These are phyloP conservation scores for Chaenocephalus aceratus DNA, from an alignment of 2,113 vertebrate genomes.

Conservation along the genomic window DNA sequence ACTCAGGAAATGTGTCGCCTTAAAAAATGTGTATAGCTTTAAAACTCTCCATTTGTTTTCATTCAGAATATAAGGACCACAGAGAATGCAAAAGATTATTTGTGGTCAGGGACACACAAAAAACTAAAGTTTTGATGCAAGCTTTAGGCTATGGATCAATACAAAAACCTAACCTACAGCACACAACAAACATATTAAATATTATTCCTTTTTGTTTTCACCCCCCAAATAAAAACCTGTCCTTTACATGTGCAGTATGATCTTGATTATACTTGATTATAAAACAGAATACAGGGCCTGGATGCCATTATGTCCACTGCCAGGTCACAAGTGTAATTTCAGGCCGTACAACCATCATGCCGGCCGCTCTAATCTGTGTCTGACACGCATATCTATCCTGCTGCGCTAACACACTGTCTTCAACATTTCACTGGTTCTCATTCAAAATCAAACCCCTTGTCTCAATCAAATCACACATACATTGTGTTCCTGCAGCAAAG, in stretches of 20 bases:
- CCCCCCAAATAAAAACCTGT: neutral
- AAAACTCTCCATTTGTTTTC: neutral
- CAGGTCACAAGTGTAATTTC: slow-evolving; percentile 21
- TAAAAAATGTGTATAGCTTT: slow-evolving; percentile 5
- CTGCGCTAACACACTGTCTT: slow-evolving; percentile 14
- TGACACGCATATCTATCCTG: slow-evolving; percentile 3
- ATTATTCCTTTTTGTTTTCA: neutral
- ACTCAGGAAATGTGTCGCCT: slow-evolving; percentile 13
- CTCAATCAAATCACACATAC: slow-evolving; percentile 29
- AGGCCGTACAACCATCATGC: neutral
- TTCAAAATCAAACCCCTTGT: slow-evolving; percentile 38
- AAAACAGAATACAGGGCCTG: slow-evolving; percentile 5
- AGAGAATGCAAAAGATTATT: neutral
- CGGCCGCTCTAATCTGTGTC: neutral
- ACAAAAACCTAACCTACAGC: neutral
- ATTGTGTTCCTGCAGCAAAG: neutral
- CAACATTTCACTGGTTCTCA: slow-evolving; percentile 21
- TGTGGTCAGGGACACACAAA: neutral
- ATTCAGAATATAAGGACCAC: neutral
- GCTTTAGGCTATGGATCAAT: neutral
- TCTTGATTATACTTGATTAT: neutral
- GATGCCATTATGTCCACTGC: neutral
- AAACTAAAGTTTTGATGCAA: neutral
- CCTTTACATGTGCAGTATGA: neutral
- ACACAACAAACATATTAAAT: neutral